Conservation (phyloP, 2,797 vertebrate genomes). For the Mastacembelus armatus region DNA sequence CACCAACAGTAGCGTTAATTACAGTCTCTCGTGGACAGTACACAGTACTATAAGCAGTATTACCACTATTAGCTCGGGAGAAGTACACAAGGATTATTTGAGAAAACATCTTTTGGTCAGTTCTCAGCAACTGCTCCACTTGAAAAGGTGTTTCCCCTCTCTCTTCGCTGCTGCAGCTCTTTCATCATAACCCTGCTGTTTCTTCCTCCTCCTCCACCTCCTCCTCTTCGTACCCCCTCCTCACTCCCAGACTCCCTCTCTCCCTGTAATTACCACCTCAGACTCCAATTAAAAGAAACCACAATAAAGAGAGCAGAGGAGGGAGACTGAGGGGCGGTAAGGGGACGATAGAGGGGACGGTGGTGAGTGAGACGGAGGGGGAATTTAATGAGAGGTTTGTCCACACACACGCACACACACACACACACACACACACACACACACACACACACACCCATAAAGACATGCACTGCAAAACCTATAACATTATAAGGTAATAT, state of each 20-base stretch:
- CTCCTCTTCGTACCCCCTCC: neutral
- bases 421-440: neutral
- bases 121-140: conserved; percentile 29
- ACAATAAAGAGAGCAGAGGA: conserved; percentile 66
- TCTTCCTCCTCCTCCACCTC: conserved; percentile 30
- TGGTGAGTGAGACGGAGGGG: conserved; percentile 19
- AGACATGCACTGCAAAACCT: neutral
- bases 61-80: neutral
- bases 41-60: neutral
- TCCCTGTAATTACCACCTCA: conserved; percentile 78
- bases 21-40: neutral
- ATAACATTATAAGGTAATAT: neutral
- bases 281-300: conserved; percentile 79
- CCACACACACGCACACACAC: conserved; percentile 6
- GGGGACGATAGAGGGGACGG: conserved; percentile 34
- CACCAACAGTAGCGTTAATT: neutral
- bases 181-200: conserved; percentile 34
- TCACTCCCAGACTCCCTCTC: conserved; percentile 49
- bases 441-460: neutral
- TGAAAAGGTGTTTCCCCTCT: conserved; percentile 15
- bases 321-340: conserved; percentile 35
- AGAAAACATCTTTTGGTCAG: neutral
- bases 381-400: conserved; percentile 67
- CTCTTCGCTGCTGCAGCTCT: conserved; percentile 32
- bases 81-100: neutral